Percentiles rank a stretch among this genome's conserved stretches.
These are phyloP conservation scores for Drosophila mauritiana DNA, from an alignment of 1,140 invertebrate species.

Conservation along the genomic window DNA sequence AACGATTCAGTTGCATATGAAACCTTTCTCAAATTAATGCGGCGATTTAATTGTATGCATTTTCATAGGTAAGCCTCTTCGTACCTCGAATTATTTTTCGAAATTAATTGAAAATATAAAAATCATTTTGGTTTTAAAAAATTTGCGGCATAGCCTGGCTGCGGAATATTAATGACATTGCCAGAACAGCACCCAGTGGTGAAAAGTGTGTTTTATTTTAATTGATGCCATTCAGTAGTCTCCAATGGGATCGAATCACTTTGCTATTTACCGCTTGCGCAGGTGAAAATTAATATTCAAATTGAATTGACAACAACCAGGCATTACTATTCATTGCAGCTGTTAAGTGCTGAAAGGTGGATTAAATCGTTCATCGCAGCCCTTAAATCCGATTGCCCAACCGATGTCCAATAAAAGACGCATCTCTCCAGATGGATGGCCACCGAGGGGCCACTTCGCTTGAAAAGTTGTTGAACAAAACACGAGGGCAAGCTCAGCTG, in stretches of 20 bases:
- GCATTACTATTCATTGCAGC: conserved; percentile 10
- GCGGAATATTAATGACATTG: conserved; percentile 58
- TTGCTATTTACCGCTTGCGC: conserved; percentile 6
- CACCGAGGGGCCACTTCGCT: conserved; percentile 31
- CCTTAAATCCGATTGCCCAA: conserved; percentile 16
- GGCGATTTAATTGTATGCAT: conserved; percentile 27
- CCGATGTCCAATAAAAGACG: conserved; percentile 12
- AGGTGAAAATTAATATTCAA: conserved; percentile 15
- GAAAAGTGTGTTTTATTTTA: conserved; percentile 58
- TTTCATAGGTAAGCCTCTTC: conserved; percentile 9
- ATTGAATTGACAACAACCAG: conserved; percentile 31
- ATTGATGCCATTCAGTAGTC: conserved; percentile 48
- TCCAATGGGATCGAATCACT: conserved; percentile 20
- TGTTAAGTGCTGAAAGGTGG: conserved; percentile 13
- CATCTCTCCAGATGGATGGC: conserved; percentile 15
- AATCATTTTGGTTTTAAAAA: conserved; percentile 55
- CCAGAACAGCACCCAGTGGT: conserved; percentile 14
- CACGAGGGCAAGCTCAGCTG: conserved; percentile 31
- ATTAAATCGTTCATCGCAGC: conserved; percentile 10
- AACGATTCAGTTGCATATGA: conserved; percentile 33
- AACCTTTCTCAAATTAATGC: conserved; percentile 32
- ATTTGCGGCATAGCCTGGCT: conserved; percentile 48
- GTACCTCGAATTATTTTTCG: conserved; percentile 50
- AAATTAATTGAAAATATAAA: conserved; percentile 51
- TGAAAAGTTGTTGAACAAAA: conserved; percentile 29